Percentiles rank a stretch among this genome's conserved stretches.
Conservation (phyloP, 2,113 vertebrate species). For the Rhipidura dahli region DNA sequence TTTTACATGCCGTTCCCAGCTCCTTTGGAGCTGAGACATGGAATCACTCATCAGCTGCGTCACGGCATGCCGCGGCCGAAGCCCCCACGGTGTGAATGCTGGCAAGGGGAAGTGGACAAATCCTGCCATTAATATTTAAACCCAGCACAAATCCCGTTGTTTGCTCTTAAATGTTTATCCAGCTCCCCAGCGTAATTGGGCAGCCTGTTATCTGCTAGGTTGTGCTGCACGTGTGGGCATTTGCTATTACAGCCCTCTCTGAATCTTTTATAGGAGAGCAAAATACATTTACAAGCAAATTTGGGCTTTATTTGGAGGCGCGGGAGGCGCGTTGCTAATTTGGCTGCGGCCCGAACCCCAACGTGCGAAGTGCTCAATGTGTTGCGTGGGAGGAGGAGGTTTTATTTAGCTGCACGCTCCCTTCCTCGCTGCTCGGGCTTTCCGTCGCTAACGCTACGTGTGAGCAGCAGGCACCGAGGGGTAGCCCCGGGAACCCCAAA, state of each 20-base stretch:
- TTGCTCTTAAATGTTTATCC: slow-evolving; percentile 61
- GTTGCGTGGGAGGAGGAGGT: slow-evolving; percentile 50
- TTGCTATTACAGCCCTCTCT: neutral
- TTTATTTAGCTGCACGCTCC: slow-evolving; percentile 43
- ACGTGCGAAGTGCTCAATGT: slow-evolving; percentile 27
- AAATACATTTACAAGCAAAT: slow-evolving; percentile 31
- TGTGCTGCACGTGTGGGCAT: slow-evolving; percentile 10
- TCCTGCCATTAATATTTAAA: slow-evolving; percentile 63
- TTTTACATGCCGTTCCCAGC: slow-evolving; percentile 59
- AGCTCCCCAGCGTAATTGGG: slow-evolving; percentile 42
- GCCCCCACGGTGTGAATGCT: slow-evolving; percentile 23
- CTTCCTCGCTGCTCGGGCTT: neutral
- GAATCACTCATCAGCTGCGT: slow-evolving; percentile 41
- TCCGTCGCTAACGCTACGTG: neutral
- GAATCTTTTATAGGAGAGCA: slow-evolving; percentile 28
- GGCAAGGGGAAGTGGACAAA: slow-evolving; percentile 53
- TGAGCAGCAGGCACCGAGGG: neutral
- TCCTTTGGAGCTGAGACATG: slow-evolving; percentile 47
- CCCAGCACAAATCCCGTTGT: slow-evolving; percentile 45
- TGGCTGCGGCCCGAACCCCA: slow-evolving; percentile 37
- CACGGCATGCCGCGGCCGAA: neutral
- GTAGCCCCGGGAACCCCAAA: neutral
- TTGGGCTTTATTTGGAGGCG: slow-evolving; percentile 30
- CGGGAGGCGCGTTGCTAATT: slow-evolving; percentile 36
- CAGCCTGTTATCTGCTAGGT: neutral